Evolutionary conservation across 2,113 vertebrate species (phyloP).

Genomic region (Telmatochromis sp.): DNA sequence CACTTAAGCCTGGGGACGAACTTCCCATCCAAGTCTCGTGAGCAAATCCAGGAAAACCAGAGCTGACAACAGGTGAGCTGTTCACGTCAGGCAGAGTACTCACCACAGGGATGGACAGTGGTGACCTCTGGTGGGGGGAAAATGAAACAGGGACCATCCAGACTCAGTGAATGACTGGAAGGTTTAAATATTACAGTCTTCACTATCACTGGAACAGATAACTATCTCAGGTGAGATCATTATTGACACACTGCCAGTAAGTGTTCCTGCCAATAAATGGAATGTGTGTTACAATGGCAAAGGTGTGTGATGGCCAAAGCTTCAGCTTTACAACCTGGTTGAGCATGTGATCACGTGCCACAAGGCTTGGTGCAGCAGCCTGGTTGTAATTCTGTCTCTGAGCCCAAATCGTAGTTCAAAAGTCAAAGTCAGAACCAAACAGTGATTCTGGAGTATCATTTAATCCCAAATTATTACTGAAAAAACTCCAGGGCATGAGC

Average conservation of each 20-base stretch:
- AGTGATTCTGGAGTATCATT: neutral
- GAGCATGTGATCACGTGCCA: neutral
- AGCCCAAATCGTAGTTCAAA: neutral
- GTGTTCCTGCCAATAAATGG: neutral
- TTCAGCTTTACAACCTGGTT: neutral
- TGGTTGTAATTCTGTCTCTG: neutral
- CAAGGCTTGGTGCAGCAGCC: neutral
- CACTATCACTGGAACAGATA: neutral
- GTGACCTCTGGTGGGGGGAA: neutral
- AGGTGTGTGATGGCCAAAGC: neutral
- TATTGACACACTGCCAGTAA: neutral
- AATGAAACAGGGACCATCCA: neutral
- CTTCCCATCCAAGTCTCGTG: neutral
- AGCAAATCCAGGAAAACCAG: neutral
- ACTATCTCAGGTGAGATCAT: neutral
- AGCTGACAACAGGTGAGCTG: neutral
- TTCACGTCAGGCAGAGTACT: neutral
- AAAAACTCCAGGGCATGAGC: neutral
- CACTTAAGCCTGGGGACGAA: neutral
- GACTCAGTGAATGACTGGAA: neutral
- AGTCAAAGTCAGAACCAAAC: neutral
- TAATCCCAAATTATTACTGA: neutral
- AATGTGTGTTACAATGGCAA: neutral
- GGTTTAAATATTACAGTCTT: neutral
- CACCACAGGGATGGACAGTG: neutral